These are phyloP conservation scores for Bettongia penicillata DNA, from an alignment of 2,113 vertebrate genomes.

Conservation along the genomic window DNA sequence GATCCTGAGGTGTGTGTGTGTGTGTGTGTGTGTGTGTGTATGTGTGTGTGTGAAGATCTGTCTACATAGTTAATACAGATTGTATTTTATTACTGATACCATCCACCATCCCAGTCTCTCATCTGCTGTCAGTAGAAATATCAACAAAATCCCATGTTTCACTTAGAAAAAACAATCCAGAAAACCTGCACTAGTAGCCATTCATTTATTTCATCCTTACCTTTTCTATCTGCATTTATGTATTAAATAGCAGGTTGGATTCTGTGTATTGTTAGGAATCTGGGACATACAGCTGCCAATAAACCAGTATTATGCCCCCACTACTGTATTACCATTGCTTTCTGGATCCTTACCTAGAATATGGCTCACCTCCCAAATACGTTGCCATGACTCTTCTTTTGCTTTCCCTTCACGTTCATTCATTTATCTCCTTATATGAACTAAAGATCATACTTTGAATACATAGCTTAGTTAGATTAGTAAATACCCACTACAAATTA, in stretches of 20 bases:
- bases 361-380: no score
- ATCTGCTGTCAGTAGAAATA: neutral
- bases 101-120: conserved; percentile 30
- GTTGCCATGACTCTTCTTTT: no score
- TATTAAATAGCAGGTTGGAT: neutral
- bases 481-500: no score
- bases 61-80: conserved; percentile 59
- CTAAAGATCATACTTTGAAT: no score
- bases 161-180: neutral
- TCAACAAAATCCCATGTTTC: neutral
- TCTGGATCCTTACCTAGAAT: no score
- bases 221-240: neutral
- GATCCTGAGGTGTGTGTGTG: conserved; percentile 15
- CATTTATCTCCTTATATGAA: no score
- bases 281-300: neutral
- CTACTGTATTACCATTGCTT: no score
- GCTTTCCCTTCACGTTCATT: no score
- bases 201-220: neutral
- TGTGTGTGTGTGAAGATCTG: neutral
- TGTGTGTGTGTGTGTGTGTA: neutral
- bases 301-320: no score
- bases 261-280: neutral
- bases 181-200: neutral
- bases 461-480: no score
- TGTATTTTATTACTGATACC: conserved; percentile 76